Evolutionary conservation across 2,113 vertebrate genomes (phyloP), one percentile per base, ranked within the genome.

Genomic region (Sceloporus tristichus): DNA sequence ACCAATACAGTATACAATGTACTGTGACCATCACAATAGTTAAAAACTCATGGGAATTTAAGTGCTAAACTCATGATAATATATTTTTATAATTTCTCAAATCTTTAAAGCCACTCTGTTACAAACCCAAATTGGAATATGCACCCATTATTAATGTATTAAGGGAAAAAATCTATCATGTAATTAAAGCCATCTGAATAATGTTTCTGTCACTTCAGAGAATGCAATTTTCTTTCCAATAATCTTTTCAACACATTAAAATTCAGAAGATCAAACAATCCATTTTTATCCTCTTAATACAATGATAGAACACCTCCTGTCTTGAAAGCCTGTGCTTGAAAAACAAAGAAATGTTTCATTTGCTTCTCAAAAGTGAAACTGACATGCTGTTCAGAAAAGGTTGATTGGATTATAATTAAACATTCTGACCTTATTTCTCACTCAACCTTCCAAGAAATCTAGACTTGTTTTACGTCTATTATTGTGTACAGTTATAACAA

Each of bases 341-440:
- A 94, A 96, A 95, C 80, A 96, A 96, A 98, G 90, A 96, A 95
- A 94, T 94, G 93, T 95, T 97, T 97, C 96, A 96, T 97, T 97
- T 97, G 94, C 93, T 95, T 97, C 93, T 94, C 94, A 96, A 96
- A 96, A 97, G 95, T 96, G 97, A 96, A 97, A 97, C 83, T 96
- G 95, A 96, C 95, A 97, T 94, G 90, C 81, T 96, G 93, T 97
- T 97, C 96, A 94, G 91, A 96, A 92, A 97, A 96, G 95, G 93
- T 96, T 97, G 95, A 98, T 96, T 97, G 94, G 93, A 87, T 93
- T 97, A 96, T 96, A 97, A 97, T 98, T 97, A 98, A 96, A 95
- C 82, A 94, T 95, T 95, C 48, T 93, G 84, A 94, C 91, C 70
- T 89, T 91, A 92, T 93, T 92, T 94, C 8, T 88, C 91, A 71